These are phyloP conservation scores for Coronaproctus castanopsis DNA, from an alignment of 2,888 invertebrate genomes.

Conservation along the genomic window DNA sequence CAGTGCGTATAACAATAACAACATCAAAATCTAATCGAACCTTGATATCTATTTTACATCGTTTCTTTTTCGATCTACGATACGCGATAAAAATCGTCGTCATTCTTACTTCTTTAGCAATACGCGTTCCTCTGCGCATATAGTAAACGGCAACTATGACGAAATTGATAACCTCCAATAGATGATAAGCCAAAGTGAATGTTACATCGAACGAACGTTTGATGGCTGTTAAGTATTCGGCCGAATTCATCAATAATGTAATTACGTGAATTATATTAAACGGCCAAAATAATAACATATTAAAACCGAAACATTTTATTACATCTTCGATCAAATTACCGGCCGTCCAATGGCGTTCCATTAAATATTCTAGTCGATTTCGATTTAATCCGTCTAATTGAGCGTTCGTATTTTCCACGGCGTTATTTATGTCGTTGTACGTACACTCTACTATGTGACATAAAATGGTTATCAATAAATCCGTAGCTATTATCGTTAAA, in stretches of 20 bases:
- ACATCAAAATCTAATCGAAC: no score
- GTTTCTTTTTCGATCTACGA: no score
- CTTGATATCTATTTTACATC: no score
- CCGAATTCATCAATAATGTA: slow-evolving; percentile 4
- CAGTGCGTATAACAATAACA: no score
- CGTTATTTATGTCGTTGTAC: slow-evolving; percentile 1
- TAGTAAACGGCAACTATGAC: slow-evolving; percentile 1
- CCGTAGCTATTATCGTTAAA: background rate
- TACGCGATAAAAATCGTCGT: no score
- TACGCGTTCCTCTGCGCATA: slow-evolving; percentile 4
- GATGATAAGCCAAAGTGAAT: background rate
- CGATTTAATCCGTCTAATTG: slow-evolving; percentile 1
- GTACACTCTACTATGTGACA: background rate
- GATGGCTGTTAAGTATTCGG: slow-evolving; percentile 1
- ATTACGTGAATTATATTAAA: slow-evolving; percentile 9
- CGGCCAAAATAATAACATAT: slow-evolving; percentile 7
- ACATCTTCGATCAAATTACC: slow-evolving; percentile 4
- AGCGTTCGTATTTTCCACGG: slow-evolving; percentile 1
- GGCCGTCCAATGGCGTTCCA: slow-evolving; percentile 1
- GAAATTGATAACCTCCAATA: slow-evolving; percentile 1
- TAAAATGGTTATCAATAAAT: slow-evolving; percentile 2
- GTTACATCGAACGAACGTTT: background rate
- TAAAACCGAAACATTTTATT: slow-evolving; percentile 6
- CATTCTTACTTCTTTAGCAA: slow-evolving; percentile 4
- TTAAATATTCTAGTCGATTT: background rate